A percentile compares a stretch with the other conserved stretches of the same genome.
Conservation (phyloP, 2,797 vertebrate species). For the Leucoraja ocellata region DNA sequence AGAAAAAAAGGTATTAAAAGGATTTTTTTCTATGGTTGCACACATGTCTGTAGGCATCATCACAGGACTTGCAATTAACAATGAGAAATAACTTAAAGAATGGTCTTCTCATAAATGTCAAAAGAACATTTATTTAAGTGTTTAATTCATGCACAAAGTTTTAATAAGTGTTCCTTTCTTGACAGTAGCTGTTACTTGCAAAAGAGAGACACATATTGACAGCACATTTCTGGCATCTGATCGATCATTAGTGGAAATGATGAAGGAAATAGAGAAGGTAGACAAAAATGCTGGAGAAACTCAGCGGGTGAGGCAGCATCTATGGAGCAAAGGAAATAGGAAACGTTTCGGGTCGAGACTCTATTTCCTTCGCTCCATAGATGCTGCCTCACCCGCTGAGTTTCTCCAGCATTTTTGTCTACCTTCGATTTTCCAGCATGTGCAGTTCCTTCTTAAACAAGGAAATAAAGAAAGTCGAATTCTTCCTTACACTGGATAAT, state of each 20-base stretch:
- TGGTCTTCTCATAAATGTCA: background rate
- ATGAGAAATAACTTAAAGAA: background rate
- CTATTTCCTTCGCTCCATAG: too few relatives aligned
- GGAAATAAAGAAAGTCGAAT: background rate
- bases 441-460: too few relatives aligned
- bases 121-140: background rate
- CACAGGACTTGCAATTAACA: background rate
- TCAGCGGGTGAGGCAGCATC: too few relatives aligned
- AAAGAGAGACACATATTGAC: background rate
- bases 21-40: background rate
- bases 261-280: background rate
- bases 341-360: too few relatives aligned
- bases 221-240: background rate
- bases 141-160: background rate
- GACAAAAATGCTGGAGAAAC: too few relatives aligned
- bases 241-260: background rate
- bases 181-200: background rate
- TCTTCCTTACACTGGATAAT: background rate
- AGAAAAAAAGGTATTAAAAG: constrained; percentile 34
- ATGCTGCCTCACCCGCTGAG: too few relatives aligned
- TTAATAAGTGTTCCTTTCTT: background rate
- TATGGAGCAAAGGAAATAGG: too few relatives aligned
- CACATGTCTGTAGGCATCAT: background rate
- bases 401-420: too few relatives aligned
- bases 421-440: too few relatives aligned